A percentile compares a stretch with the other conserved stretches of the same genome.
phyloP scores from a whole-genome alignment of 2,888 invertebrate genomes.

The Synanthedon andrenaeformis region DNA sequence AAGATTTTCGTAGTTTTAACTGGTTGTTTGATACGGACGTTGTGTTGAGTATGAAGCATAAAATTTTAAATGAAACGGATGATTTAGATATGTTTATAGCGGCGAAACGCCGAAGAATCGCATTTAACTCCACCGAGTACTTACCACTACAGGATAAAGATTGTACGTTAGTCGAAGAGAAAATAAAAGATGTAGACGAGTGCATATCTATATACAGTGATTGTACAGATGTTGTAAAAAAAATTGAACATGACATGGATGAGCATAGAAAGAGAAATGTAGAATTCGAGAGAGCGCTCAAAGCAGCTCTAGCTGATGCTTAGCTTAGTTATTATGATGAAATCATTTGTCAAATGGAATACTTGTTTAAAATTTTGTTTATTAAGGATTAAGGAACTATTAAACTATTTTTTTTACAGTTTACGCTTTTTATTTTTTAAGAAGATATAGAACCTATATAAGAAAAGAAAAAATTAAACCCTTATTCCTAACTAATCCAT shows the following conservation, averaged over 20 bases:
- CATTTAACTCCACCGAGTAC: slow-evolving; percentile 40
- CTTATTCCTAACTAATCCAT: too few relatives aligned
- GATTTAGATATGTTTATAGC: slow-evolving; percentile 42
- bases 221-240: slow-evolving; percentile 46
- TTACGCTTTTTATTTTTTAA: neutral
- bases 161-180: slow-evolving; percentile 41
- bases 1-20: slow-evolving; percentile 60
- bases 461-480: neutral
- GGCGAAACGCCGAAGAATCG: slow-evolving; percentile 55
- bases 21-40: slow-evolving; percentile 70
- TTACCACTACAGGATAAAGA: slow-evolving; percentile 56
- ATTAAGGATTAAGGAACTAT: neutral
- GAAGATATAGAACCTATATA: neutral
- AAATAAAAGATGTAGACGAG: slow-evolving; percentile 35
- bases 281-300: slow-evolving; percentile 58
- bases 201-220: slow-evolving; percentile 37
- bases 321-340: slow-evolving; percentile 7
- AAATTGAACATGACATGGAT: slow-evolving; percentile 59
- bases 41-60: slow-evolving; percentile 42
- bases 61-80: slow-evolving; percentile 38
- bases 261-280: slow-evolving; percentile 52
- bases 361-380: neutral
- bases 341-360: neutral
- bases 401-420: neutral
- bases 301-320: slow-evolving; percentile 46